Conservation (phyloP, 2,888 invertebrate genomes). For the Megalurothrips usitatus region DNA sequence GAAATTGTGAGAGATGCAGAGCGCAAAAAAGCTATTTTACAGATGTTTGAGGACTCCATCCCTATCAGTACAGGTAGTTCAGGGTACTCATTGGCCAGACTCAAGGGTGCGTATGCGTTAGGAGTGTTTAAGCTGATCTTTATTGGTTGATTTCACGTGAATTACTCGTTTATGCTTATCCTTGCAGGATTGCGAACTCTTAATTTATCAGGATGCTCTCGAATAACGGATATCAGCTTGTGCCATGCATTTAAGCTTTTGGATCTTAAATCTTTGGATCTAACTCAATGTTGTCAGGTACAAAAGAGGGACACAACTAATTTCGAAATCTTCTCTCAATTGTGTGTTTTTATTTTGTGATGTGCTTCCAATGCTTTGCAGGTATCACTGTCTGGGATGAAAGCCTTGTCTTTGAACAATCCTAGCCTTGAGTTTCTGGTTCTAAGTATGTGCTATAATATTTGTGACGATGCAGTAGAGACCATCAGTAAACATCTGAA, state of each 20-base stretch:
- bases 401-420: conserved; percentile 59
- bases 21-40: conserved; percentile 59
- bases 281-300: conserved; percentile 62
- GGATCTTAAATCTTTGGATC: conserved; percentile 57
- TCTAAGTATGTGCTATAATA: conserved; percentile 62
- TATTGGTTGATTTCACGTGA: not conserved
- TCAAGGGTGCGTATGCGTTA: conserved; percentile 40
- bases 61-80: conserved; percentile 42
- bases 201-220: conserved; percentile 63
- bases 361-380: conserved; percentile 41
- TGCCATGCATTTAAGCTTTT: conserved; percentile 63
- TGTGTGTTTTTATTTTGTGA: not conserved
- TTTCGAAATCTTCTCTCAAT: not conserved
- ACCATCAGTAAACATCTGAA: conserved; percentile 49
- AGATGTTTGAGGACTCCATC: conserved; percentile 53
- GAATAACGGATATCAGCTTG: conserved; percentile 67
- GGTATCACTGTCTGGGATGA: conserved; percentile 61
- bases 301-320: not conserved
- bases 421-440: conserved; percentile 65
- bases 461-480: conserved; percentile 60
- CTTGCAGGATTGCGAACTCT: conserved; percentile 53
- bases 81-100: conserved; percentile 54
- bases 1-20: conserved; percentile 64
- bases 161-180: not conserved
- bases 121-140: not conserved